Base-by-base conservation (phyloP, 2,888 invertebrate genomes). In the Acronicta psi region DNA sequence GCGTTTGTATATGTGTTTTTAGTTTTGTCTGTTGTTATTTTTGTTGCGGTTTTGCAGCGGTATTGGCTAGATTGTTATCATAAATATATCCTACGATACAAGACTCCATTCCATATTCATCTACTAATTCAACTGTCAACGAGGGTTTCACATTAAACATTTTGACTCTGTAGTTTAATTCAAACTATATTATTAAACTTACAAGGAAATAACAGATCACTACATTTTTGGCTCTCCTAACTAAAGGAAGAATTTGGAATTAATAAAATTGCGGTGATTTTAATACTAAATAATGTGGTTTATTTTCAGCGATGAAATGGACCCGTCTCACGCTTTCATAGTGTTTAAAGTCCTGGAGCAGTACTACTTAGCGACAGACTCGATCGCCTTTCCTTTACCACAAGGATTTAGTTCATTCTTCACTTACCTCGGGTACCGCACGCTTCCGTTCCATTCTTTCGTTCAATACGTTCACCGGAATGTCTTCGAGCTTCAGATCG, bases 381-480 rank as follows among this genome's bases (percentile, higher is more conserved):
- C 96, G 4, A 95, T 97, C 67, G 97, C 97, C 29, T 98, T 97
- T 87, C 93, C 93, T 0, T 89, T 98, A 69, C 98, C 98, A 11
- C 97, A 97, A 81, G 98, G 98, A 13, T 98, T 98, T 87, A 96
- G 97, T 16, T 97, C 98, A 5, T 98, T 98, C 93, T 97, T 98
- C 87, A 97, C 98, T 2, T 98, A 97, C 87, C 94, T 98, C 52
- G 98, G 97, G 1, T 97, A 97, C 88, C 95, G 96, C 75, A 96
- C 97, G 20, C 91, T 98, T 68, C 95, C 96, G 25, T 97, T 97
- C 88, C 95, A 96, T 68, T 95, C 96, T 84, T 98, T 98, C 87
- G 88, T 97, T 77, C 98, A 98, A 87, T 98, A 98, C 87, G 96
- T 98, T 56, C 96, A 97, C 75, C 95, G 97, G 77, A 97, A 97